Percentiles rank a stretch among this genome's conserved stretches.
Evolutionary conservation across 2,888 invertebrate species (phyloP).

Genomic region (Nasonia oneida): DNA sequence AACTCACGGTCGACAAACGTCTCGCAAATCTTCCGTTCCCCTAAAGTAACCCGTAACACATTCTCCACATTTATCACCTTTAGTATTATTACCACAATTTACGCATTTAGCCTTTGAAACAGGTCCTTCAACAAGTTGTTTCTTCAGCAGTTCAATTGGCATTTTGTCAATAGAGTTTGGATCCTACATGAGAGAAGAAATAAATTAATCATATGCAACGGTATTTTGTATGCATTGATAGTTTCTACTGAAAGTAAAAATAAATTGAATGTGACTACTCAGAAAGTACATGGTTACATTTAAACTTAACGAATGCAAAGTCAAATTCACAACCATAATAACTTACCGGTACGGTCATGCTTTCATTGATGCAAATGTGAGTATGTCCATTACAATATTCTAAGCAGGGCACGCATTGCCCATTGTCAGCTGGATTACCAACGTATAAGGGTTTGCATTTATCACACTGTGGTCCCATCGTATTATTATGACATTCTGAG

Average conservation of each 20-base stretch:
- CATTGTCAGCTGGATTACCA: constrained; percentile 91
- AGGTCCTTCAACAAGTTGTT: constrained; percentile 85
- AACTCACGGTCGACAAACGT: constrained; percentile 87
- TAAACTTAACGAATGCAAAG: background rate
- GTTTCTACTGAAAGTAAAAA: too few relatives aligned
- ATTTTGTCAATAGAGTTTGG: constrained; percentile 76
- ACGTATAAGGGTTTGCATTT: constrained; percentile 95
- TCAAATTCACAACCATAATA: background rate
- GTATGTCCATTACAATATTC: constrained; percentile 96
- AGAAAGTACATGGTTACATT: background rate
- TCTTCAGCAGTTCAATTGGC: constrained; percentile 81
- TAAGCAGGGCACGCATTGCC: constrained; percentile 92
- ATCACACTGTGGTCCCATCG: constrained; percentile 95
- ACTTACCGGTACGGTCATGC: constrained; percentile 76
- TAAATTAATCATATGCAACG: background rate
- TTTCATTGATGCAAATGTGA: constrained; percentile 86
- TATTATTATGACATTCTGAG: constrained; percentile 93
- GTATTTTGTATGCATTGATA: background rate
- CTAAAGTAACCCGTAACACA: constrained; percentile 89
- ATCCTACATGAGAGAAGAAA: constrained; percentile 67
- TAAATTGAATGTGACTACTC: background rate
- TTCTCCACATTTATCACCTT: constrained; percentile 90
- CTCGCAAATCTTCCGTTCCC: constrained; percentile 88
- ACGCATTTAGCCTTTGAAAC: constrained; percentile 89
- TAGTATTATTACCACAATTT: constrained; percentile 90